These are phyloP conservation scores for Fregetta grallaria DNA, from an alignment of 2,113 vertebrate genomes.

Conservation along the genomic window DNA sequence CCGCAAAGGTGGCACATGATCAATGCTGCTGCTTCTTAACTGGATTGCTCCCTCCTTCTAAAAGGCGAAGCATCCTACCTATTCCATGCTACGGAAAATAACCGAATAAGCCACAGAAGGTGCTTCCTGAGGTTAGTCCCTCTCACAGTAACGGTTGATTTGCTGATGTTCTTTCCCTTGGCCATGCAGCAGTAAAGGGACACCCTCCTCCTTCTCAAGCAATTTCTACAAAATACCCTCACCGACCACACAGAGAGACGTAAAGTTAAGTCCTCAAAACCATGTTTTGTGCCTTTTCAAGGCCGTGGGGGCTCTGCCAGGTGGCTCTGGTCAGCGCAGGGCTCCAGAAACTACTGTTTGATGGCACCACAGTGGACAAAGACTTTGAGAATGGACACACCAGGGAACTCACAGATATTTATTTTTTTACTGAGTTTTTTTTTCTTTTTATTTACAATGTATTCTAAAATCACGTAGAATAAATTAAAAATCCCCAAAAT, in stretches of 20 bases:
- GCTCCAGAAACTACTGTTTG: neutral
- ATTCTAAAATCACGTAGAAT: neutral
- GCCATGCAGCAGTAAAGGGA: neutral
- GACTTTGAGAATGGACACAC: neutral
- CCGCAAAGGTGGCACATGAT: neutral
- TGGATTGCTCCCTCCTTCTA: neutral
- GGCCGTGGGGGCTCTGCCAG: neutral
- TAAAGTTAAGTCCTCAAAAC: neutral
- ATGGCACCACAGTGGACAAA: neutral
- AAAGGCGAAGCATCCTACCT: neutral
- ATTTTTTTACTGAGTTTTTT: neutral
- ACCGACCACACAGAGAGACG: neutral
- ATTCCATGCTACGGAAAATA: neutral
- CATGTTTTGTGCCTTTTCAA: neutral
- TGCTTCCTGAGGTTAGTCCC: neutral
- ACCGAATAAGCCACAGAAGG: neutral
- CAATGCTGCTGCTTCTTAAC: neutral
- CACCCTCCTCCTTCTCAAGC: neutral
- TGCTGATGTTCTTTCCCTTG: neutral
- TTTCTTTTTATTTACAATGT: neutral
- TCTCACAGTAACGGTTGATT: neutral
- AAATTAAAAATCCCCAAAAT: too few relatives aligned
- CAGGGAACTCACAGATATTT: neutral
- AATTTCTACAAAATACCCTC: neutral
- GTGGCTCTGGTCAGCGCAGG: neutral